Conservation (phyloP, 2,113 vertebrate species). For the Indicator indicator region DNA sequence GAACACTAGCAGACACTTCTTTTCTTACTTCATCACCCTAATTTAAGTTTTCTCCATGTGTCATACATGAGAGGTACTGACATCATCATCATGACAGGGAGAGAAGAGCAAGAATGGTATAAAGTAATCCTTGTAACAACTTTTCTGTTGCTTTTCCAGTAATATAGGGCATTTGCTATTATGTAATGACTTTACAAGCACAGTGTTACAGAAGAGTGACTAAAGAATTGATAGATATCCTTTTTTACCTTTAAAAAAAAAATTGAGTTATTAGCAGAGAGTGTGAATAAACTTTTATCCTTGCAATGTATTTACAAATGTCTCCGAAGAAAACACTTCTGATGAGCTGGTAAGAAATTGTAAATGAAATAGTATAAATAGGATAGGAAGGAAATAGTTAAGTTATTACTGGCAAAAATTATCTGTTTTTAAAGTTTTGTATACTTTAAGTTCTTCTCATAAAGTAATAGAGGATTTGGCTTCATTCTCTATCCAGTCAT, state of each 20-base stretch:
- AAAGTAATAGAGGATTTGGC: not conserved
- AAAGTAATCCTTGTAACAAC: not conserved
- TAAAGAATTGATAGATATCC: not conserved
- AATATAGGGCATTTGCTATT: not conserved
- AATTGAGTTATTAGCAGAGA: not conserved
- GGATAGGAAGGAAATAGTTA: not conserved
- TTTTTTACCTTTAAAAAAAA: not conserved
- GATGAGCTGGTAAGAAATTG: not conserved
- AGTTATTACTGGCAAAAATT: not conserved
- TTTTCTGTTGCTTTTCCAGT: not conserved
- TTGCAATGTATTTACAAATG: not conserved
- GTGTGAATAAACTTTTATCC: not conserved
- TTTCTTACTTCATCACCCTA: not conserved
- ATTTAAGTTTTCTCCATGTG: not conserved
- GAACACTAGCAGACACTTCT: not conserved
- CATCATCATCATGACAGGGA: not conserved
- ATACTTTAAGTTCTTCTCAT: rapidly evolving
- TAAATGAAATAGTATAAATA: not conserved
- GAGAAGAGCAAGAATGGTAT: not conserved
- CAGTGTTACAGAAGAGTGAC: not conserved
- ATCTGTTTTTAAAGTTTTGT: not conserved
- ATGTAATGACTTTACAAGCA: not conserved
- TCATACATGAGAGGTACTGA: not conserved
- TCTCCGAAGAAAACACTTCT: not conserved
- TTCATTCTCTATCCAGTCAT: not conserved